Evolutionary conservation across 2,113 vertebrate genomes (phyloP).

Genomic region (Pangasianodon hypophthalmus): DNA sequence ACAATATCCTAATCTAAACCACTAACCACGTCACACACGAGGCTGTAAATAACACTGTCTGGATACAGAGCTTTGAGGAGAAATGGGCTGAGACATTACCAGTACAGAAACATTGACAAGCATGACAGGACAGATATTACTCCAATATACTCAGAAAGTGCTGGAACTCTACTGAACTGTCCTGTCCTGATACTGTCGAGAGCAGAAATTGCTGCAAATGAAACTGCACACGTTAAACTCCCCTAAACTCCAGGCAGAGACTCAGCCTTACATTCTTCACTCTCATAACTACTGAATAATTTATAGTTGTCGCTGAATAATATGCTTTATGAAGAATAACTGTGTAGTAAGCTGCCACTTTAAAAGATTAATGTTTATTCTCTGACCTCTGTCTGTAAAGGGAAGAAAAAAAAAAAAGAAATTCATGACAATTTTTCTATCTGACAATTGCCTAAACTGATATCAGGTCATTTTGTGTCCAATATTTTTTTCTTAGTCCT

Average conservation of each 20-base stretch:
- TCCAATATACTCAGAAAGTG: background rate
- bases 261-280: background rate
- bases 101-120: background rate
- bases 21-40: background rate
- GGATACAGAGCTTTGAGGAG: background rate
- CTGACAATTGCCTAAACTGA: background rate
- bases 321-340: background rate
- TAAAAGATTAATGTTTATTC: background rate
- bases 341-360: background rate
- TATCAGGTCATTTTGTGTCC: background rate
- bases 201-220: background rate
- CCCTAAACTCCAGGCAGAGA: background rate
- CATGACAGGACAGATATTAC: background rate
- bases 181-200: background rate
- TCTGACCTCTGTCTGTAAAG: background rate
- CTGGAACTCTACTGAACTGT: background rate
- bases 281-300: background rate
- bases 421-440: background rate
- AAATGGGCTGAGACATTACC: background rate
- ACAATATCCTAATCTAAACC: constrained; percentile 4
- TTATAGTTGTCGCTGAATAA: background rate
- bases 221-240: background rate
- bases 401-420: background rate
- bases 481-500: background rate
- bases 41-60: constrained; percentile 6